Evolutionary conservation across 2,888 invertebrate genomes (phyloP).

Genomic region (Aspidiotus rigidus): DNA sequence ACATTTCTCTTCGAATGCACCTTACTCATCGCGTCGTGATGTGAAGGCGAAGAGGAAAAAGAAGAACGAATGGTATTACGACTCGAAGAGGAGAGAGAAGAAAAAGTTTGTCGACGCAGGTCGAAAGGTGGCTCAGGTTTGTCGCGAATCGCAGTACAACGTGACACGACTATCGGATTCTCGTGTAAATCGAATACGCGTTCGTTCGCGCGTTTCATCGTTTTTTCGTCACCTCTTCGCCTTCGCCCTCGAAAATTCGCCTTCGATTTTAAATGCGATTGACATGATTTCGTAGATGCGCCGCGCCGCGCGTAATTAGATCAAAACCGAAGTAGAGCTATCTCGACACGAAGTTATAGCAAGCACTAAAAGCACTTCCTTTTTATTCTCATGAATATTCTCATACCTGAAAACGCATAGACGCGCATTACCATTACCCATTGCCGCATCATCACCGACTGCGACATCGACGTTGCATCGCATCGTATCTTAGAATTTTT

Average conservation of each 20-base stretch:
- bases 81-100: slow-evolving; percentile 15
- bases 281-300: background rate
- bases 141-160: background rate
- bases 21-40: slow-evolving; percentile 4
- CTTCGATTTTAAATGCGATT: background rate
- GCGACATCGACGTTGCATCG: too few species aligned
- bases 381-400: too few species aligned
- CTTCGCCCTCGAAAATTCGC: slow-evolving; percentile 2
- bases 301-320: background rate
- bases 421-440: too few species aligned
- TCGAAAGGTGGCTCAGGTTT: background rate
- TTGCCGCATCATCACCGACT: too few species aligned
- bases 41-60: slow-evolving; percentile 22
- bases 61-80: background rate
- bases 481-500: too few species aligned
- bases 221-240: background rate
- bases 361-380: too few species aligned
- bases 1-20: background rate
- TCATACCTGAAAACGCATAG: too few species aligned
- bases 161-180: slow-evolving; percentile 2
- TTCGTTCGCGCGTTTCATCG: background rate
- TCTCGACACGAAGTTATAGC: too few species aligned
- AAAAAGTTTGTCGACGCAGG: background rate
- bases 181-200: background rate
- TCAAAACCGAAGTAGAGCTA: background rate